Conservation (phyloP, 2,797 vertebrate species). For the Glossophaga mutica region DNA sequence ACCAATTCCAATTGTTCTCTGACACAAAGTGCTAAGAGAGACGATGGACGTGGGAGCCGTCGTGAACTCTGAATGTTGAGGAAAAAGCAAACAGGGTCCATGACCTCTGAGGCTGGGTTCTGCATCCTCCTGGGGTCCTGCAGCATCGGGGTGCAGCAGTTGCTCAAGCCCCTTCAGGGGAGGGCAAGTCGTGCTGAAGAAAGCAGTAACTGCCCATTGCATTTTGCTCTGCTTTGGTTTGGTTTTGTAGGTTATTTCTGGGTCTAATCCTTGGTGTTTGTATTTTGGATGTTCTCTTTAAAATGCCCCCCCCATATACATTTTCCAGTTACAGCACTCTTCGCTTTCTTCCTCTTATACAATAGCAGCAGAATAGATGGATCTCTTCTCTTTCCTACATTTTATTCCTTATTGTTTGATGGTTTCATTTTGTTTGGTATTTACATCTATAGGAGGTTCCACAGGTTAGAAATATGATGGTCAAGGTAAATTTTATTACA, state of each 20-base stretch:
- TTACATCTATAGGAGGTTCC: neutral
- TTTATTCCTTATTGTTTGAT: neutral
- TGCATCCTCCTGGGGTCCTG: neutral
- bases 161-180: neutral
- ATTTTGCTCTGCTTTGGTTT: neutral
- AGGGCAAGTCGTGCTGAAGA: neutral
- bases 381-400: neutral
- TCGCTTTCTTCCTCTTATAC: neutral
- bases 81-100: neutral
- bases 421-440: neutral
- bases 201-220: neutral
- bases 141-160: neutral
- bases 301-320: neutral
- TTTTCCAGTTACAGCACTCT: neutral
- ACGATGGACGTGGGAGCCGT: neutral
- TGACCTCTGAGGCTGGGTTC: neutral
- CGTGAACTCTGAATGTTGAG: neutral
- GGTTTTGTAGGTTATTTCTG: neutral
- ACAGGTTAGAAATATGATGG: neutral
- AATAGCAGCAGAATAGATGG: neutral
- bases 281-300: neutral
- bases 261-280: neutral
- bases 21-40: neutral
- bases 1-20: neutral
- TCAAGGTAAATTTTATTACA: neutral